A percentile compares a stretch with the other conserved stretches of the same genome.
Evolutionary conservation across 2,113 vertebrate species (phyloP).

Genomic region (Spilogale gracilis): DNA sequence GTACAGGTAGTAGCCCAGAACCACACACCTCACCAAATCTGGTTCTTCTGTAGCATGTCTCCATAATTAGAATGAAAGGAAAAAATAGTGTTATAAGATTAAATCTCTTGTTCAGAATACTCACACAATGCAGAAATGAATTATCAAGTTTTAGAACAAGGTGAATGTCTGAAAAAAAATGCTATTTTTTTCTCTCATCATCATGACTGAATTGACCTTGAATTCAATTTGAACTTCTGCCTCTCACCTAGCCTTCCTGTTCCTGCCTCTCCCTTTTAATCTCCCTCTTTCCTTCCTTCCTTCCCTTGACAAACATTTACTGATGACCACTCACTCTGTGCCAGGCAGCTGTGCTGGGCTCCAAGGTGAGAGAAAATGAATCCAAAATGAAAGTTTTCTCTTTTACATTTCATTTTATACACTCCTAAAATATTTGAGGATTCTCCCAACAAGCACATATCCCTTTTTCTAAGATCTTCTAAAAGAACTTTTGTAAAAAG

Average conservation of each 20-base stretch:
- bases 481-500: neutral
- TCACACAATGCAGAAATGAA: neutral
- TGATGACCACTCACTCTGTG: neutral
- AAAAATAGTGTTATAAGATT: neutral
- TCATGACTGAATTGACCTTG: neutral
- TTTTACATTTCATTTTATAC: neutral
- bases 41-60: neutral
- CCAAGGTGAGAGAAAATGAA: neutral
- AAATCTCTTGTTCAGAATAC: neutral
- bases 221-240: neutral
- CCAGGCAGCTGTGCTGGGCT: neutral
- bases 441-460: neutral
- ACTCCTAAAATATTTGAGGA: neutral
- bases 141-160: neutral
- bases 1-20: neutral
- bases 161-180: neutral
- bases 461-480: neutral
- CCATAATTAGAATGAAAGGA: neutral
- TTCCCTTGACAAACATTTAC: conserved; percentile 11
- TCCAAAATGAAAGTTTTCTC: neutral
- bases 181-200: neutral
- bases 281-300: neutral
- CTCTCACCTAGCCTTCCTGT: neutral
- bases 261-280: neutral
- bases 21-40: neutral